Base-by-base conservation (phyloP, 2,888 invertebrate species). In the Watsonalla cultraria region DNA sequence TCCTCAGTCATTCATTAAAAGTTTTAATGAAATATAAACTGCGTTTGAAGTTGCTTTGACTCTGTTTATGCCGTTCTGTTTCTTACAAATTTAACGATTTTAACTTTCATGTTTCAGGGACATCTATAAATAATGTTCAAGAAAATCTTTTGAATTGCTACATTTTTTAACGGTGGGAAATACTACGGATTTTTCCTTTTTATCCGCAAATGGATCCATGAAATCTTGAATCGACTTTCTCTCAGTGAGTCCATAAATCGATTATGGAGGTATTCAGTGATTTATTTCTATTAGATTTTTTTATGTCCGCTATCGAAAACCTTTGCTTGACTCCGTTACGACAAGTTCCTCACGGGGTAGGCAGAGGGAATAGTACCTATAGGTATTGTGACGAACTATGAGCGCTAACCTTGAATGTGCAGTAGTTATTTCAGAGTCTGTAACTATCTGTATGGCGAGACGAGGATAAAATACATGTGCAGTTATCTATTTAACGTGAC, bases 1-100 rank as follows among this genome's bases (percentile, higher is more conserved):
- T 56, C 57, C 52, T 57, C 54, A 52, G 57, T 53, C 53, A 47
- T 53, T 61, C 58, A 58, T 60, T 63, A 60, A 58, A 64, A 66
- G 61, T 63, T 66, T 64, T 61, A 57, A 63, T 63, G 56, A 53
- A 51, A 8, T 53, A 54, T 49, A 37, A 15, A 50, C 45, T 13
- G 52, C 37, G 37, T 14, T 15, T 37, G 37, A 15, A 37, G 14
- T 37, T 9, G 37, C 5, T 35, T 35, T 48, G 37, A 14, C 14
- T 49, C 14, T 14, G 48, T 50, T 52, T 52, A 54, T 51, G 47
- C 24, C 35, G 48, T 13, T 13, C 14, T 14, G 5, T 37, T 49
- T 39, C 4, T 33, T n/a, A 34, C 7, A 6, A 15, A 15, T 47
- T 6, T 35, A 11, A 42, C 42, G 14, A 39, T 13, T 7, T 13